A percentile compares a stretch with the other conserved stretches of the same genome.
These are phyloP conservation scores for Seira ritae DNA, from an alignment of 2,888 invertebrate species.

Conservation along the genomic window DNA sequence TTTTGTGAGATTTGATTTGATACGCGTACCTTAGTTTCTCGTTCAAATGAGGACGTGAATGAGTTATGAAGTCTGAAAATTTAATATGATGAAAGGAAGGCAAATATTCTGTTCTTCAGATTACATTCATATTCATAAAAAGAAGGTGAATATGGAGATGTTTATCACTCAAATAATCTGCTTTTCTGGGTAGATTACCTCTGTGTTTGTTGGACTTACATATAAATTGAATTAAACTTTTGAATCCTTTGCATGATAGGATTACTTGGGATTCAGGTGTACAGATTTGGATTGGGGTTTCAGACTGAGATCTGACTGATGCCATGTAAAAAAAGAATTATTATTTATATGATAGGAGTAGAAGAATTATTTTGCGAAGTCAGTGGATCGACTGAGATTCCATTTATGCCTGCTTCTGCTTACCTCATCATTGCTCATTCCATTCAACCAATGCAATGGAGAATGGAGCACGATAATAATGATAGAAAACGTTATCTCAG, in stretches of 20 bases:
- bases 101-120: slow-evolving; percentile 8
- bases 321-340: not conserved
- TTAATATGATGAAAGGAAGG: not conserved
- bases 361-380: slow-evolving; percentile 9
- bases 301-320: not conserved
- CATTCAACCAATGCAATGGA: too few relatives aligned
- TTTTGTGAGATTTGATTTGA: slow-evolving; percentile 5
- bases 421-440: slow-evolving; percentile 31
- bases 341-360: not conserved
- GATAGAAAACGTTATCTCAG: too few relatives aligned
- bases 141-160: not conserved
- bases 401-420: slow-evolving; percentile 23
- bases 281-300: slow-evolving; percentile 1
- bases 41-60: slow-evolving; percentile 2
- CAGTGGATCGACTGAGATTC: slow-evolving; percentile 33
- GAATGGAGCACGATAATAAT: too few relatives aligned
- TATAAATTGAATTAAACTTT: slow-evolving; percentile 15
- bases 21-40: not conserved
- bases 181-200: slow-evolving; percentile 1
- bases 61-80: slow-evolving; percentile 18
- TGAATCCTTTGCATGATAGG: not conserved
- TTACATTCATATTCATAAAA: slow-evolving; percentile 12
- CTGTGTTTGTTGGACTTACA: not conserved
- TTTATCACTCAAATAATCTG: not conserved
- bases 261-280: not conserved